These are phyloP conservation scores for Sinhomidia bicolor DNA, from an alignment of 2,888 invertebrate species.

Conservation along the genomic window DNA sequence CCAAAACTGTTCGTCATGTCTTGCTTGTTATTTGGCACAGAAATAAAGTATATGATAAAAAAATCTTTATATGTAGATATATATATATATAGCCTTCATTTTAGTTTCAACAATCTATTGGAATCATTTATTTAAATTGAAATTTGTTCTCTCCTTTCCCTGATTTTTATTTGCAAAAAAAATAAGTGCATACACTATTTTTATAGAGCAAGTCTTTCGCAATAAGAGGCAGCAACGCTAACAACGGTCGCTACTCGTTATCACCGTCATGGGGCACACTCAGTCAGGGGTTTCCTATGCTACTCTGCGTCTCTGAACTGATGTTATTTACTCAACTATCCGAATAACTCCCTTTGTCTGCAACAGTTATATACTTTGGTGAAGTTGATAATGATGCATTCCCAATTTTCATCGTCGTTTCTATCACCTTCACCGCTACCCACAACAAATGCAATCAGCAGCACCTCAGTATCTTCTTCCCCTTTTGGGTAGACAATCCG, in stretches of 20 bases:
- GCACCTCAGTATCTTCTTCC: not conserved
- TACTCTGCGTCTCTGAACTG: not conserved
- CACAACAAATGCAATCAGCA: not conserved
- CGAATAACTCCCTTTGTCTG: slow-evolving; percentile 25
- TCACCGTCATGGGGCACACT: not conserved
- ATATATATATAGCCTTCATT: too few species aligned
- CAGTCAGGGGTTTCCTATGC: not conserved
- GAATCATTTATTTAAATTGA: slow-evolving; percentile 38
- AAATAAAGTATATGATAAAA: not conserved
- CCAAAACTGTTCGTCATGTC: slow-evolving; percentile 1
- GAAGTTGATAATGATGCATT: slow-evolving; percentile 21
- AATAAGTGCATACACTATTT: slow-evolving; percentile 17
- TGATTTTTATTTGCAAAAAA: slow-evolving; percentile 43
- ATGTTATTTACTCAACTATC: not conserved
- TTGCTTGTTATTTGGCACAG: not conserved
- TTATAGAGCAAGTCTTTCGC: slow-evolving; percentile 12
- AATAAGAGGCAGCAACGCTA: slow-evolving; percentile 5
- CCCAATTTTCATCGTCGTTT: slow-evolving; percentile 29
- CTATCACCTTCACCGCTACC: not conserved
- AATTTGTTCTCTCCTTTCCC: slow-evolving; percentile 34
- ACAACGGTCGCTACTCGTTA: not conserved
- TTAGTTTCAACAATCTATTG: not conserved
- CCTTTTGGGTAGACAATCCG: not conserved
- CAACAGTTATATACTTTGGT: slow-evolving; percentile 41
- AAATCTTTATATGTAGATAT: too few species aligned